Percentiles rank a stretch among this genome's conserved stretches.
Evolutionary conservation across 2,888 invertebrate genomes (phyloP).

Genomic region (Tinea pellionella): DNA sequence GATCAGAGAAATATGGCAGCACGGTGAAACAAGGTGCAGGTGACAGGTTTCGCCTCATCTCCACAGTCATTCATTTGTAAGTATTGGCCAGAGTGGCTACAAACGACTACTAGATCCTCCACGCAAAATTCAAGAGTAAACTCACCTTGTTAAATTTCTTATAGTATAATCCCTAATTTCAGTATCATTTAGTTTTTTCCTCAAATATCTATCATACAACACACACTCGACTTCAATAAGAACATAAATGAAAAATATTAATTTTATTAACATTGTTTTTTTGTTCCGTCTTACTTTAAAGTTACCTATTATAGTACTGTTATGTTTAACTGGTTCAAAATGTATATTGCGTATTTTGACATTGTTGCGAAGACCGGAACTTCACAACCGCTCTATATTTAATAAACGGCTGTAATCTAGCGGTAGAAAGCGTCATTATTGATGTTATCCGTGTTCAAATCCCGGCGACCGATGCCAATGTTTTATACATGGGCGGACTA

Average conservation of each 20-base stretch:
- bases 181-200: conserved; percentile 31
- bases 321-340: background rate
- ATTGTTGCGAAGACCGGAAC: background rate
- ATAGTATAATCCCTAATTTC: conserved; percentile 26
- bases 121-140: conserved; percentile 9
- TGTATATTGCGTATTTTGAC: background rate
- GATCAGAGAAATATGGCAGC: no score
- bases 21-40: no score
- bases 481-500: no score
- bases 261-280: background rate
- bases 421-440: no score
- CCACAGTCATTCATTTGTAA: no score
- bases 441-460: no score
- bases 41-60: no score
- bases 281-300: background rate
- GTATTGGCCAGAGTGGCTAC: no score
- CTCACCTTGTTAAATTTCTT: conserved; percentile 36
- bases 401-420: no score
- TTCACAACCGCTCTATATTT: background rate
- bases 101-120: no score
- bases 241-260: background rate
- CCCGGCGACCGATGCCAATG: no score
- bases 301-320: background rate
- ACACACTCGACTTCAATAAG: conserved; percentile 23
- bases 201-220: conserved; percentile 38